Evolutionary conservation across 2,888 invertebrate species (phyloP).

Genomic region (Spialia ferax): DNA sequence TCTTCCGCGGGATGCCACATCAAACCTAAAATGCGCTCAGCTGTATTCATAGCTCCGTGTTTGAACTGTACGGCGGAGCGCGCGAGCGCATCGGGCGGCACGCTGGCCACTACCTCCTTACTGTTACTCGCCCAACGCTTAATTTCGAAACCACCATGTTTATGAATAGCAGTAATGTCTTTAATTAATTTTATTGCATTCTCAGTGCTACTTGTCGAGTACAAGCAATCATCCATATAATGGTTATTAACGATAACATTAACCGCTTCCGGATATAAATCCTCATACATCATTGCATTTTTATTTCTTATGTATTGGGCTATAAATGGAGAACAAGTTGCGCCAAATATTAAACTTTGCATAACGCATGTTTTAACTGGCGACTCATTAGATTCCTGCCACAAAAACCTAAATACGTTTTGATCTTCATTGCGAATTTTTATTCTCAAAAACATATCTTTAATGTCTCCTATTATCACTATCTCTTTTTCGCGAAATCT

Average conservation of each 20-base stretch:
- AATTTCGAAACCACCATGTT: neutral
- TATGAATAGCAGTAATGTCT: slow-evolving; percentile 16
- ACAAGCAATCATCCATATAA: slow-evolving; percentile 45
- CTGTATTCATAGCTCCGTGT: slow-evolving; percentile 37
- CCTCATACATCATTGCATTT: slow-evolving; percentile 42
- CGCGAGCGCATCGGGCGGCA: neutral
- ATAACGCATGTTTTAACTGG: neutral
- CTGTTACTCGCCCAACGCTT: neutral
- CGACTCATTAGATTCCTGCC: neutral
- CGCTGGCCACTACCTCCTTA: neutral
- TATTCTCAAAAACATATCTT: neutral
- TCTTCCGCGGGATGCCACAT: slow-evolving; percentile 44
- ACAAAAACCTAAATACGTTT: neutral
- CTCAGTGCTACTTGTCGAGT: slow-evolving; percentile 21
- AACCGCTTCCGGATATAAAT: neutral
- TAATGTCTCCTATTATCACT: slow-evolving; percentile 40
- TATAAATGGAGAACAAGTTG: neutral
- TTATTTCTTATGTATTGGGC: slow-evolving; percentile 44
- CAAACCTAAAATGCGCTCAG: slow-evolving; percentile 43
- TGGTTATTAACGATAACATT: slow-evolving; percentile 14
- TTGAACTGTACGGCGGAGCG: slow-evolving; percentile 38
- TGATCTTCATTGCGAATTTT: slow-evolving; percentile 4
- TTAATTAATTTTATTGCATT: slow-evolving; percentile 41
- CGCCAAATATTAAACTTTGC: slow-evolving; percentile 5
- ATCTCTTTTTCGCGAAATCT: slow-evolving; percentile 41